A percentile compares a stretch with the other conserved stretches of the same genome.
Conservation (phyloP, 2,113 vertebrate species). For the Equus quagga region DNA sequence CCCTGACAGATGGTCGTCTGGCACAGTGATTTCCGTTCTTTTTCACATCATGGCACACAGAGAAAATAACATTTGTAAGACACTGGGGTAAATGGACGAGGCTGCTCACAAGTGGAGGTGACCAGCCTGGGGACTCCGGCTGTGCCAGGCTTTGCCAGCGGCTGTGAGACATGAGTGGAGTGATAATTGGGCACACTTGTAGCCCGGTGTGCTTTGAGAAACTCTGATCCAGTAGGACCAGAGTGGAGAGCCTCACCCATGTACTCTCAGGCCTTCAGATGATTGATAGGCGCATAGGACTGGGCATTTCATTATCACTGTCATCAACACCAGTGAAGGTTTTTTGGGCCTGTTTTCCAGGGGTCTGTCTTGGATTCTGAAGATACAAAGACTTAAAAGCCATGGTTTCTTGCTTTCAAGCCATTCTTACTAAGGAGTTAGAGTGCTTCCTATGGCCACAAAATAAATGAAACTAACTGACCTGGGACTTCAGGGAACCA, state of each 20-base stretch:
- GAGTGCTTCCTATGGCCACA: slow-evolving; percentile 19
- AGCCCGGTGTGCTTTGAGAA: background rate
- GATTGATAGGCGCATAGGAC: background rate
- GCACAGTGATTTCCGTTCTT: background rate
- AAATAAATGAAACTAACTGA: slow-evolving; percentile 1
- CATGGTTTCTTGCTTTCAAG: background rate
- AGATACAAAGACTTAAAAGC: background rate
- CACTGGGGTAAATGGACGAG: background rate
- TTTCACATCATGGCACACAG: background rate
- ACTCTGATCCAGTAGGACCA: background rate
- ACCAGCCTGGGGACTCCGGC: background rate
- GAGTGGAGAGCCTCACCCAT: background rate
- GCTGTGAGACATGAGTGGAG: background rate
- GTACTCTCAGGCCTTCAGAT: background rate
- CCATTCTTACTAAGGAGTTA: background rate
- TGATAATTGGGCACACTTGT: background rate
- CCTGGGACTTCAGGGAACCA: slow-evolving; percentile 34
- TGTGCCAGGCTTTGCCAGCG: background rate
- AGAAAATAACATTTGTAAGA: background rate
- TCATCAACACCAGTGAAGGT: background rate
- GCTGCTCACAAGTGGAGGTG: background rate
- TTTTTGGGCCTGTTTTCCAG: background rate
- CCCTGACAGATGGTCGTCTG: background rate
- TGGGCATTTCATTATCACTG: background rate
- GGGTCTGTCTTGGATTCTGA: background rate